phyloP scores from a whole-genome alignment of 1,140 invertebrate species.

The Coboldia fuscipes region DNA sequence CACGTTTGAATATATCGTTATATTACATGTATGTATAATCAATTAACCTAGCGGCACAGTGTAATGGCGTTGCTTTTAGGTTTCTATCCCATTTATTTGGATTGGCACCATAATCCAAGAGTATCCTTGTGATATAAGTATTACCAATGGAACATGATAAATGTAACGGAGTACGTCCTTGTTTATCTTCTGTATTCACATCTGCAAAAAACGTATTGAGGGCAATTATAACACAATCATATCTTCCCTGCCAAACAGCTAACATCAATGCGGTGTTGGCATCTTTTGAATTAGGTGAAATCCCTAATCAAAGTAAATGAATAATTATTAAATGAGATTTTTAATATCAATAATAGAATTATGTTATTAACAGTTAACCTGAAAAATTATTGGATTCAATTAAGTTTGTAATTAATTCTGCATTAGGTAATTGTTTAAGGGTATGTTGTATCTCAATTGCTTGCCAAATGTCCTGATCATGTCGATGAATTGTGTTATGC shows the following conservation, averaged over 20 bases:
- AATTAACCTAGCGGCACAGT: slow-evolving; percentile 42
- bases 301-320: slow-evolving; percentile 8
- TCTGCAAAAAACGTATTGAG: slow-evolving; percentile 12
- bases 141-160: slow-evolving; percentile 48
- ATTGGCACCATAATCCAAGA: slow-evolving; percentile 39
- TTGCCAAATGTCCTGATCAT: slow-evolving; percentile 22
- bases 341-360: not conserved
- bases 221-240: slow-evolving; percentile 12
- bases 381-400: not conserved
- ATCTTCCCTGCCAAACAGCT: slow-evolving; percentile 10
- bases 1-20: not conserved
- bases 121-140: slow-evolving; percentile 33
- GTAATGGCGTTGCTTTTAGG: slow-evolving; percentile 45
- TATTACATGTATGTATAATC: not conserved
- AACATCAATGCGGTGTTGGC: slow-evolving; percentile 15
- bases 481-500: slow-evolving; percentile 12
- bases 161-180: slow-evolving; percentile 42
- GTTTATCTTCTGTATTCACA: slow-evolving; percentile 12
- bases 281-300: slow-evolving; percentile 11
- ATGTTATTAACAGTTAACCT: not conserved
- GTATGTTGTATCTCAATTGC: slow-evolving; percentile 18
- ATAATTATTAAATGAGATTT: not conserved
- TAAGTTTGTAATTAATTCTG: slow-evolving; percentile 12
- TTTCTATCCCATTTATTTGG: slow-evolving; percentile 41
- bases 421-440: slow-evolving; percentile 23